Conservation (phyloP, 2,888 invertebrate species). For the Epistrophe eligans region DNA sequence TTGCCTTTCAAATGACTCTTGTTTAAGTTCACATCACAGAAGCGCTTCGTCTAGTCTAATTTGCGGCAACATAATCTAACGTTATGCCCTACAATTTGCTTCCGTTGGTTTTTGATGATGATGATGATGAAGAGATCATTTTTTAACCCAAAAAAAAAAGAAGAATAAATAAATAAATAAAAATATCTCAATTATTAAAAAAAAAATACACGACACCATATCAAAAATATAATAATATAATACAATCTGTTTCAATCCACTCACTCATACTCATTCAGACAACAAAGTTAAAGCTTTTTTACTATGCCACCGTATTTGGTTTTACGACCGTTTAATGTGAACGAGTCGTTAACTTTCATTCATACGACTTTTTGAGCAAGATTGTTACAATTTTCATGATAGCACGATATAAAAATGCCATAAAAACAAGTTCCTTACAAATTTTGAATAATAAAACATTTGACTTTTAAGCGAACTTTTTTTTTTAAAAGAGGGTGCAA, state of each 20-base stretch:
- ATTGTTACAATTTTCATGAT: slow-evolving; percentile 56
- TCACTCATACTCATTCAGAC: slow-evolving; percentile 21
- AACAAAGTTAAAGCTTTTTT: slow-evolving; percentile 52
- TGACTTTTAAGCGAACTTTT: not conserved
- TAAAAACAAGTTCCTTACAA: slow-evolving; percentile 47
- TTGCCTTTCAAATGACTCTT: slow-evolving; percentile 26
- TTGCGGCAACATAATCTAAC: slow-evolving; percentile 19
- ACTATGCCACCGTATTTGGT: slow-evolving; percentile 23
- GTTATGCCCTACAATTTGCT: slow-evolving; percentile 27
- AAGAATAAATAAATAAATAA: not conserved
- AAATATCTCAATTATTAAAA: slow-evolving; percentile 70
- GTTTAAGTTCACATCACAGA: slow-evolving; percentile 7
- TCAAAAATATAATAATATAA: slow-evolving; percentile 16
- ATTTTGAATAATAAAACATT: slow-evolving; percentile 40
- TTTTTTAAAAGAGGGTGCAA: slow-evolving; percentile 52
- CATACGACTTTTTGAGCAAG: slow-evolving; percentile 61
- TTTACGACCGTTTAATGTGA: slow-evolving; percentile 72
- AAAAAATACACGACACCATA: slow-evolving; percentile 34
- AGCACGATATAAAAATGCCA: slow-evolving; percentile 64
- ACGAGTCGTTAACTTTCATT: slow-evolving; percentile 75
- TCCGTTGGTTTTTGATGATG: slow-evolving; percentile 24
- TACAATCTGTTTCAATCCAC: slow-evolving; percentile 17
- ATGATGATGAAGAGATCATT: slow-evolving; percentile 69
- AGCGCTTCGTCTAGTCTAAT: slow-evolving; percentile 61
- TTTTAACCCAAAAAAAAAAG: slow-evolving; percentile 17